phyloP scores from a whole-genome alignment of 1,140 invertebrate species.

The Sinella curviseta region DNA sequence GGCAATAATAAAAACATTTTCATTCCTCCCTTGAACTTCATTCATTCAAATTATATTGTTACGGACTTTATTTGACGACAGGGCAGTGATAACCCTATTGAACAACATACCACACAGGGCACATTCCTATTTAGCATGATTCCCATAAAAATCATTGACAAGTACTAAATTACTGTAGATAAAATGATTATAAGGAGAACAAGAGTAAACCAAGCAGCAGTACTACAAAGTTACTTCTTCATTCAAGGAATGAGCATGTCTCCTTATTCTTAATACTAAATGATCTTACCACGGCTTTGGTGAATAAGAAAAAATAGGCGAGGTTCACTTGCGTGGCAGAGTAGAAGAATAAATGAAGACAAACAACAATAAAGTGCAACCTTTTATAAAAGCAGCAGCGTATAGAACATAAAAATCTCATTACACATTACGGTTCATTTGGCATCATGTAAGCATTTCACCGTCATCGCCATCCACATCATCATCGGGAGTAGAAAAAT shows the following conservation, averaged over 20 bases:
- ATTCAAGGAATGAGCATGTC: neutral
- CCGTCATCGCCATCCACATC: neutral
- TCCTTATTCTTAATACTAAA: neutral
- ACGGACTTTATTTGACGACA: neutral
- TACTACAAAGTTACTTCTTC: neutral
- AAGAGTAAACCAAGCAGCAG: neutral
- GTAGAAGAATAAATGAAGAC: neutral
- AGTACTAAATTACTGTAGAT: conserved; percentile 10
- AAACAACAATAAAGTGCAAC: neutral
- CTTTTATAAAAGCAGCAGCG: neutral
- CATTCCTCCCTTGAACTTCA: conserved; percentile 10
- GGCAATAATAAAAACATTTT: conserved; percentile 1
- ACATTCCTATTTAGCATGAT: neutral
- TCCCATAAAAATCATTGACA: conserved; percentile 21
- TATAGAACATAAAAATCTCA: neutral
- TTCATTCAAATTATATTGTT: conserved; percentile 6
- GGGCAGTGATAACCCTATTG: neutral
- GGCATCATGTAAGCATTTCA: neutral
- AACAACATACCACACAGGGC: neutral
- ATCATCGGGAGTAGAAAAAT: neutral
- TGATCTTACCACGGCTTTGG: neutral
- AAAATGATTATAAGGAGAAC: neutral
- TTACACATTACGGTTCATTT: neutral
- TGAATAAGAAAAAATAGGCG: too few relatives aligned
- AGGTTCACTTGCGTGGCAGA: neutral